phyloP scores from a whole-genome alignment of 2,888 invertebrate genomes.

The Dasypolia templi region DNA sequence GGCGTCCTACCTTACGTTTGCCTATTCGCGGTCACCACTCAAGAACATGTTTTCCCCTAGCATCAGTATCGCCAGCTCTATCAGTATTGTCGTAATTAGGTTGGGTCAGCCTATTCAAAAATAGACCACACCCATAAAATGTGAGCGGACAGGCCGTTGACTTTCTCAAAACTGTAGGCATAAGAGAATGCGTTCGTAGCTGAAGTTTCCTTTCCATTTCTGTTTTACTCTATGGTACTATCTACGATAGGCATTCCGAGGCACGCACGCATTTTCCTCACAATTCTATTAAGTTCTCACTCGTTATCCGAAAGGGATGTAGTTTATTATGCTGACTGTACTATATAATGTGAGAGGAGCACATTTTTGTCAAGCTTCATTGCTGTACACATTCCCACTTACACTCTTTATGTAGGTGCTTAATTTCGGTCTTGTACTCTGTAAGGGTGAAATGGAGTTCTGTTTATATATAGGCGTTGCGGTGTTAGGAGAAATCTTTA shows the following conservation, averaged over 20 bases:
- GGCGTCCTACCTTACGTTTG: not conserved
- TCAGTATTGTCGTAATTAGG: not conserved
- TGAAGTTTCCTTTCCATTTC: not conserved
- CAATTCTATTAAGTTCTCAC: constrained; percentile 67
- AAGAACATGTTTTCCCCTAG: not conserved
- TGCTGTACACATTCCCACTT: constrained; percentile 40
- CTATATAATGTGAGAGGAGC: constrained; percentile 30
- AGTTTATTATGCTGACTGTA: constrained; percentile 65
- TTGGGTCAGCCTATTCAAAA: not conserved
- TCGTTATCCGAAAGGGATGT: constrained; percentile 68
- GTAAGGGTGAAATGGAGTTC: not conserved
- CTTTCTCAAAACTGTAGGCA: not conserved
- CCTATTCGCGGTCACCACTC: not conserved
- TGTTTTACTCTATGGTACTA: constrained; percentile 26
- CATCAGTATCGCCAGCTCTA: not conserved
- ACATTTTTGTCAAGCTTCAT: constrained; percentile 58
- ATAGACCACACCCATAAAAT: not conserved
- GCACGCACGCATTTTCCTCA: constrained; percentile 57
- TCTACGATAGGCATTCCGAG: constrained; percentile 57
- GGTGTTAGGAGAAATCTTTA: not conserved
- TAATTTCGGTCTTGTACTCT: constrained; percentile 36
- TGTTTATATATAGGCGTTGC: not conserved
- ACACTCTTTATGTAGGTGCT: constrained; percentile 42
- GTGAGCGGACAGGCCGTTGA: not conserved
- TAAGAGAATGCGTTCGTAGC: not conserved